These are phyloP conservation scores for Puma concolor DNA, from an alignment of 2,113 vertebrate genomes.

Conservation along the genomic window DNA sequence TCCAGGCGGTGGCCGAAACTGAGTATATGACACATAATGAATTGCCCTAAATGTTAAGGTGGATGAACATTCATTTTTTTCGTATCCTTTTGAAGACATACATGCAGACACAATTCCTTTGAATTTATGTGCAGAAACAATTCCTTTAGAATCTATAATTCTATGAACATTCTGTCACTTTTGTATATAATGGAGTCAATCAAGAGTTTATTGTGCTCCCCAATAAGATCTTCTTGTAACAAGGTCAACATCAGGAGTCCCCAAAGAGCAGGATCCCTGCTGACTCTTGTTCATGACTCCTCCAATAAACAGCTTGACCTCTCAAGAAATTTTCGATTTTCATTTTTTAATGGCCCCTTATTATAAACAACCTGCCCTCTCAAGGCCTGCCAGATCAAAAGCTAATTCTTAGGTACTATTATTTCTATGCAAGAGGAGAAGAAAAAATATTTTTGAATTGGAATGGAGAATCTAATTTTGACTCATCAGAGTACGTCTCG, in stretches of 20 bases:
- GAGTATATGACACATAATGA: neutral
- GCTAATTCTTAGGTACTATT: neutral
- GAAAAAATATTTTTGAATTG: neutral
- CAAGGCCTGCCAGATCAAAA: neutral
- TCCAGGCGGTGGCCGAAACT: neutral
- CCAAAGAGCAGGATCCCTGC: neutral
- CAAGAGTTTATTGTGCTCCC: neutral
- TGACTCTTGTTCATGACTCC: neutral
- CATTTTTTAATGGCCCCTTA: neutral
- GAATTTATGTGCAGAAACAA: neutral
- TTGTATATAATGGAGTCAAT: neutral
- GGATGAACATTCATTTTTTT: neutral
- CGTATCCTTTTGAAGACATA: neutral
- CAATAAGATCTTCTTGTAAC: neutral
- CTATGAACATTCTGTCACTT: neutral
- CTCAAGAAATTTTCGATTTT: neutral
- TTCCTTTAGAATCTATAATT: neutral
- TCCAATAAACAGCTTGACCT: neutral
- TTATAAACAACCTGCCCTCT: neutral
- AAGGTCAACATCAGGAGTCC: neutral
- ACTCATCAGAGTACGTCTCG: neutral
- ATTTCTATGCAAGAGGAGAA: neutral
- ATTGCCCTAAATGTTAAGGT: neutral
- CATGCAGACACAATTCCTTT: neutral
- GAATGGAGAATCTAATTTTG: neutral